Conservation (phyloP, 2,888 invertebrate species). For the Anticlea derivata region DNA sequence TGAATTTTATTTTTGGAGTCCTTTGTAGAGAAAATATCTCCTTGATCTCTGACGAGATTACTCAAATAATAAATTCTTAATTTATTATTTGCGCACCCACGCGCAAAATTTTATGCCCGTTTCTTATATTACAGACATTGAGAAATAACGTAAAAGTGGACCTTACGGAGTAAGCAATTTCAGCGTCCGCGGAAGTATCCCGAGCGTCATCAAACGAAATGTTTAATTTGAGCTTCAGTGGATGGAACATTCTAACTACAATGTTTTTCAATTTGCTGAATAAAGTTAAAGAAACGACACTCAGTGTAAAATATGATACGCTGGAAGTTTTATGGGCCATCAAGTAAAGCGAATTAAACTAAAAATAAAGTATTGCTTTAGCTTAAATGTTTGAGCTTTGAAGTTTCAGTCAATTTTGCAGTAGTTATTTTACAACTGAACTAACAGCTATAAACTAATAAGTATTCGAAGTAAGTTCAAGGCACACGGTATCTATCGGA, state of each 20-base stretch:
- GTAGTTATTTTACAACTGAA: too few species aligned
- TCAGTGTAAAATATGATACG: too few species aligned
- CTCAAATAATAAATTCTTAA: too few species aligned
- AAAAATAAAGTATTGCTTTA: too few species aligned
- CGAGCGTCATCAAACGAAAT: constrained; percentile 38
- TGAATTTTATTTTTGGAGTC: constrained; percentile 20
- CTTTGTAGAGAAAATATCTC: constrained; percentile 23
- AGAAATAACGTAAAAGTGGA: constrained; percentile 30
- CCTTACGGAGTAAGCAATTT: constrained; percentile 42
- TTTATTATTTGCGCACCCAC: constrained; percentile 29
- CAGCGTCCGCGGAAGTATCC: constrained; percentile 43
- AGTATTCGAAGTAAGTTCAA: constrained; percentile 15
- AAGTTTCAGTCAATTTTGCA: too few species aligned
- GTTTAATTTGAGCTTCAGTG: constrained; percentile 45
- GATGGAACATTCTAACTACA: not conserved
- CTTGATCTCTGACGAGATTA: constrained; percentile 27
- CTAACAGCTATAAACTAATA: not conserved
- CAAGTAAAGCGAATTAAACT: too few species aligned
- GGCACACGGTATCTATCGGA: constrained; percentile 18
- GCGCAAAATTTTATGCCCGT: constrained; percentile 34
- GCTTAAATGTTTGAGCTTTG: too few species aligned
- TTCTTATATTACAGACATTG: constrained; percentile 33
- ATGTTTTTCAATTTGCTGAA: not conserved
- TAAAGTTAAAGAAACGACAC: not conserved
- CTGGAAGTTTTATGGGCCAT: too few species aligned